These are phyloP conservation scores for Amniataba percoides DNA, from an alignment of 2,797 vertebrate genomes.

Conservation along the genomic window DNA sequence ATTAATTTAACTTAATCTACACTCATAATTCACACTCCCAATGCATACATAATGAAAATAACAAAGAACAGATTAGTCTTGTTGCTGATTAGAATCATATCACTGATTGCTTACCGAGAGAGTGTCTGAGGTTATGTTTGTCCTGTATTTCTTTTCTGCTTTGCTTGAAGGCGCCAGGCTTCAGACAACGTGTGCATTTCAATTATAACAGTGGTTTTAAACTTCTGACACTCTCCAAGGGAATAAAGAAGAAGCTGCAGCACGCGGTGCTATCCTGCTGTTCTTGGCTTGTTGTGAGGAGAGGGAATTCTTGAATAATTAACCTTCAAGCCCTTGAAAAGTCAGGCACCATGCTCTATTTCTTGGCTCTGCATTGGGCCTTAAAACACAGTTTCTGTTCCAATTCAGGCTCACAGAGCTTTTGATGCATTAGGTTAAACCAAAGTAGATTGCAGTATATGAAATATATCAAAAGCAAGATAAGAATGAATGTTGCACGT, in stretches of 20 bases:
- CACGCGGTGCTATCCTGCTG: conserved; percentile 62
- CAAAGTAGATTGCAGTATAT: background rate
- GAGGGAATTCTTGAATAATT: conserved; percentile 81
- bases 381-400: conserved; percentile 40
- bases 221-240: conserved; percentile 83
- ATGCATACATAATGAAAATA: conserved; percentile 50
- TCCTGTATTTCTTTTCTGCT: conserved; percentile 56
- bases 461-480: background rate
- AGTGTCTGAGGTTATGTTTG: conserved; percentile 50
- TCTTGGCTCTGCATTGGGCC: conserved; percentile 38
- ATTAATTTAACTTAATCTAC: conserved; percentile 34
- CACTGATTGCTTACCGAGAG: conserved; percentile 45
- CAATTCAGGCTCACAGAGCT: background rate
- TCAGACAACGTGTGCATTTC: conserved; percentile 76
- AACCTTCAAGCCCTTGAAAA: conserved; percentile 74
- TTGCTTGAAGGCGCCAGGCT: conserved; percentile 58
- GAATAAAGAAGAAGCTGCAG: conserved; percentile 75
- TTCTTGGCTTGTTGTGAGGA: conserved; percentile 64
- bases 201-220: conserved; percentile 79
- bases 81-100: conserved; percentile 61
- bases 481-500: background rate
- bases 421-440: conserved; percentile 6
- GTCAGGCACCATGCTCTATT: conserved; percentile 57
- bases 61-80: conserved; percentile 56
- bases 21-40: conserved; percentile 40